A percentile compares a stretch with the other conserved stretches of the same genome.
Evolutionary conservation across 92 coral and sea anemone genomes (phyloP).

Genomic region (Bergia sp.): DNA sequence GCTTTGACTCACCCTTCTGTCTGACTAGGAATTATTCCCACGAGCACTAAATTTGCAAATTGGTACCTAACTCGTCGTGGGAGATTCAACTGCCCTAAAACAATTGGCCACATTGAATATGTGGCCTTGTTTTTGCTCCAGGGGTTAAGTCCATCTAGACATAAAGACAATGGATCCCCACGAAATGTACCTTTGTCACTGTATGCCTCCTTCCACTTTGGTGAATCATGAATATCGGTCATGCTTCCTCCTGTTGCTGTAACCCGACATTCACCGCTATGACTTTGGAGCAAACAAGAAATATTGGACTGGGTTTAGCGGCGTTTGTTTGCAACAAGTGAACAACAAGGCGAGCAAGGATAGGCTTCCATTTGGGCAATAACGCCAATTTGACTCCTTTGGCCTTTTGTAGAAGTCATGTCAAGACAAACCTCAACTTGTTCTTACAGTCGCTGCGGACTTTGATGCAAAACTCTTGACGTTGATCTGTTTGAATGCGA

Average conservation of each 20-base stretch:
- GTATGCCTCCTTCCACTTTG: slow-evolving; percentile 54
- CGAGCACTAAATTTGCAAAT: slow-evolving; percentile 45
- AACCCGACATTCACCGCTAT: slow-evolving; percentile 18
- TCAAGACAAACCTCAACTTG: too few relatives aligned
- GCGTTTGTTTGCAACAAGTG: too few relatives aligned
- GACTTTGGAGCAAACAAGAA: slow-evolving; percentile 51
- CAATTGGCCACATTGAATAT: slow-evolving; percentile 67
- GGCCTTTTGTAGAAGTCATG: too few relatives aligned
- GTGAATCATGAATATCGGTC: slow-evolving; percentile 57
- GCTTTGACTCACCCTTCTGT: slow-evolving; percentile 43
- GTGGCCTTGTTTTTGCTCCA: slow-evolving; percentile 51
- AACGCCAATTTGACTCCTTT: too few relatives aligned
- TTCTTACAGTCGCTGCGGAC: too few relatives aligned
- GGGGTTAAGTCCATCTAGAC: slow-evolving; percentile 61
- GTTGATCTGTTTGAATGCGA: too few relatives aligned
- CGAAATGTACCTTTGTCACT: slow-evolving; percentile 40
- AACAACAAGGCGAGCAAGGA: too few relatives aligned
- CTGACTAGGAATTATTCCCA: slow-evolving; percentile 57
- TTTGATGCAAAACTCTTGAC: too few relatives aligned
- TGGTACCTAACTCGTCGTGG: slow-evolving; percentile 31
- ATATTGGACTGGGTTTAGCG: not conserved
- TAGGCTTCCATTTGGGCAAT: too few relatives aligned
- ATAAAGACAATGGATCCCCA: slow-evolving; percentile 46
- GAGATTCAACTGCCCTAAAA: slow-evolving; percentile 43
- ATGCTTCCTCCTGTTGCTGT: not conserved